Evolutionary conservation across 2,888 invertebrate genomes (phyloP).

Genomic region (Lycia hirtaria): DNA sequence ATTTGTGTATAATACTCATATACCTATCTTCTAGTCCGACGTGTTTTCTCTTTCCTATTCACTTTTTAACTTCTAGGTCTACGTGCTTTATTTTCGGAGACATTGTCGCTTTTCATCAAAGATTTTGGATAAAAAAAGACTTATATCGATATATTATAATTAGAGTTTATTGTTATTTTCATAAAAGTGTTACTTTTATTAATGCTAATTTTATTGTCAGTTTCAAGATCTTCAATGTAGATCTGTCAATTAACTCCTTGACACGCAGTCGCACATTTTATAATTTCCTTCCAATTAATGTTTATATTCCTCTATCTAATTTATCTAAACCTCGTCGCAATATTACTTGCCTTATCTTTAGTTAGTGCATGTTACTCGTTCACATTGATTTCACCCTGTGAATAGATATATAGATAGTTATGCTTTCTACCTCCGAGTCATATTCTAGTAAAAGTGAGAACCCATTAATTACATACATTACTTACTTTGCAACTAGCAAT

Average conservation of each 20-base stretch:
- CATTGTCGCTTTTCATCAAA: too few relatives aligned
- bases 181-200: not conserved
- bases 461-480: slow-evolving; percentile 26
- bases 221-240: slow-evolving; percentile 12
- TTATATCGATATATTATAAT: not conserved
- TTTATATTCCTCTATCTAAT: slow-evolving; percentile 20
- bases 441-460: slow-evolving; percentile 39
- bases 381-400: slow-evolving; percentile 66
- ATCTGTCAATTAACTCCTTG: slow-evolving; percentile 10
- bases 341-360: slow-evolving; percentile 43
- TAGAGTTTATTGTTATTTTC: slow-evolving; percentile 1
- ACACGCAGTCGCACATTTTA: slow-evolving; percentile 2
- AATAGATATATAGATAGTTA: slow-evolving; percentile 56
- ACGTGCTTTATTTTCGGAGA: too few relatives aligned
- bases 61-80: too few relatives aligned
- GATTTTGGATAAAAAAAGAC: too few relatives aligned
- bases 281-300: slow-evolving; percentile 16
- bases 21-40: too few relatives aligned
- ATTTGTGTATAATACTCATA: too few relatives aligned
- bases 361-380: slow-evolving; percentile 53
- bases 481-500: slow-evolving; percentile 21
- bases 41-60: too few relatives aligned
- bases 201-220: not conserved
- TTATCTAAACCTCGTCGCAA: slow-evolving; percentile 48
- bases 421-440: slow-evolving; percentile 61